Percentiles rank a stretch among this genome's conserved stretches.
phyloP scores from a whole-genome alignment of 2,888 invertebrate genomes.

The Pasiphila rectangulata region DNA sequence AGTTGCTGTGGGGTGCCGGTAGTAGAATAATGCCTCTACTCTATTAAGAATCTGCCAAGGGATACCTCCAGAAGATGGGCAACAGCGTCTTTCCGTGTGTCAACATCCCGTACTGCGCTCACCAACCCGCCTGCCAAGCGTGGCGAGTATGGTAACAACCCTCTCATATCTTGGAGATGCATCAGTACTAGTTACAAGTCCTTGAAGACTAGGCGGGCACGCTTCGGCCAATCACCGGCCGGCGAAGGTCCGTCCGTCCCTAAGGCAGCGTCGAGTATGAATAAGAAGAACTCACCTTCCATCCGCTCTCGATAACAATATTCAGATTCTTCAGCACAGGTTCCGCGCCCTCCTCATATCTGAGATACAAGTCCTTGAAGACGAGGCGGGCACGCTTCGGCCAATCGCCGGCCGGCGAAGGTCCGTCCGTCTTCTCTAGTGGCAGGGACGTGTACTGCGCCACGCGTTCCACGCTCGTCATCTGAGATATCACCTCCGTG shows the following conservation, averaged over 20 bases:
- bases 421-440: conserved; percentile 84
- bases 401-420: conserved; percentile 82
- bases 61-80: no score
- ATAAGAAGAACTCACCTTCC: conserved; percentile 81
- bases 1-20: no score
- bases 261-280: conserved; percentile 88
- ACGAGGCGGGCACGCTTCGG: conserved; percentile 81
- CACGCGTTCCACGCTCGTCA: conserved; percentile 91
- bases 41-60: no score
- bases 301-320: conserved; percentile 82
- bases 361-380: conserved; percentile 82
- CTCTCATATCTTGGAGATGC: conserved; percentile 84
- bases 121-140: no score
- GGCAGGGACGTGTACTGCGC: conserved; percentile 88
- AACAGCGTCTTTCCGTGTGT: no score
- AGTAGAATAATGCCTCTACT: no score
- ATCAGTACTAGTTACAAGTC: no score
- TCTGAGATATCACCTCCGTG: conserved; percentile 88
- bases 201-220: conserved; percentile 82
- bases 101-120: no score
- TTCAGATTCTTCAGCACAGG: conserved; percentile 86
- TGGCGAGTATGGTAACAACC: no score
- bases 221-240: conserved; percentile 81
- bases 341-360: conserved; percentile 82
- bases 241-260: conserved; percentile 83